phyloP scores from a whole-genome alignment of 2,797 vertebrate species.

The Phataginus tetradactyla region DNA sequence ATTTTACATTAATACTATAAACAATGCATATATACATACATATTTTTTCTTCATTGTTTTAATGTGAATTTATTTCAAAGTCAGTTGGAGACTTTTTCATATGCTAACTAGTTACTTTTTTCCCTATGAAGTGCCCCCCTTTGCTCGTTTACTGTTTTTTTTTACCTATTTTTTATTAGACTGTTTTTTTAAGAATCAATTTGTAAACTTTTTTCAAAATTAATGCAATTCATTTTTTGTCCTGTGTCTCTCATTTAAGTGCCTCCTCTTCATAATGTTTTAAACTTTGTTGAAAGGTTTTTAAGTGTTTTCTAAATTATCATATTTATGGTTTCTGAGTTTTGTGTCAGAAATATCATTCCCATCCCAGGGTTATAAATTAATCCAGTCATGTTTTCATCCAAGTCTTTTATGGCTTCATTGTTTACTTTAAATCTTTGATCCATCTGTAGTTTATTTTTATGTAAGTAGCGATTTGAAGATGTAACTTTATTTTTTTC shows the following conservation, averaged over 20 bases:
- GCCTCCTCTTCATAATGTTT: not conserved
- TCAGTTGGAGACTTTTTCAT: not conserved
- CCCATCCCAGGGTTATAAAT: slow-evolving; percentile 14
- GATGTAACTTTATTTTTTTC: slow-evolving; percentile 43
- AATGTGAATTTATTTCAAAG: not conserved
- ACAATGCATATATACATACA: not conserved
- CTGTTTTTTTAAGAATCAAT: not conserved
- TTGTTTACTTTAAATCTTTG: slow-evolving; percentile 63
- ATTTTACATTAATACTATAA: not conserved
- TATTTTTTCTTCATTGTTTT: not conserved
- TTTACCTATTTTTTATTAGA: not conserved
- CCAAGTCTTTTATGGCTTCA: slow-evolving; percentile 16
- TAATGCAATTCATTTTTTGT: not conserved
- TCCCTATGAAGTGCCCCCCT: not conserved
- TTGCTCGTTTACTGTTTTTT: not conserved
- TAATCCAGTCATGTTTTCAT: slow-evolving; percentile 46
- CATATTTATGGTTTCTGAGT: slow-evolving; percentile 52
- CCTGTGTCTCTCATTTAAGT: not conserved
- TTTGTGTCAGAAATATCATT: slow-evolving; percentile 38
- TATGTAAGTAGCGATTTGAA: slow-evolving; percentile 45
- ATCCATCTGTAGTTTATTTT: slow-evolving; percentile 72
- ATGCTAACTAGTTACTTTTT: not conserved
- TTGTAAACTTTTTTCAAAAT: not conserved
- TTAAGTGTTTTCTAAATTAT: not conserved
- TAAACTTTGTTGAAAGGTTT: not conserved